Evolutionary conservation across 64 coral and sea anemone species (phyloP), one percentile per base, ranked within the genome.

Genomic region (Montipora efflorescens): DNA sequence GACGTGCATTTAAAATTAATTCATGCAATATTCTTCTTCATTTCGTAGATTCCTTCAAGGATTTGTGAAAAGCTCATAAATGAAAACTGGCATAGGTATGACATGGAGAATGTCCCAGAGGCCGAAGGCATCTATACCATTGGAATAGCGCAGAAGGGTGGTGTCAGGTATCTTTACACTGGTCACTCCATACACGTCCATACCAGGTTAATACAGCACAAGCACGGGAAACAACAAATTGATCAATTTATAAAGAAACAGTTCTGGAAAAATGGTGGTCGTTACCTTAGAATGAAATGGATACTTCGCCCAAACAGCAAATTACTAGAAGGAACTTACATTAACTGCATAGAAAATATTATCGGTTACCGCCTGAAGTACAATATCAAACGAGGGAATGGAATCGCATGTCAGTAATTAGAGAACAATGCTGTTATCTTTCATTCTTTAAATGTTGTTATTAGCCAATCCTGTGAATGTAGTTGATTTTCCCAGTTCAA

Each of bases 81-180:
- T 1, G 46, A 83, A 83, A n/a, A 1, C 13, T 84, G 81, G 81
- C 62, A 14, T 66, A 47, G 28, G 2, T 84, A 66, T 22, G 81
- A 84, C 43, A 36, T 84, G 19, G 0, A 25, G 9, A 11, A 66
- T 45, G 55, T 45, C 2, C 81, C 81, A 18, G 10, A 84, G 64
- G 28, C 23, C 7, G 44, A 84, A 47, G 81, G 81, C 4, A 84
- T 84, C 7, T 84, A 84, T 67, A 18, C 59, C 13, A 84, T 84
- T 44, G 79, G 81, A 57, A 11, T 7, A 57, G 53, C 7, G 7
- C 53, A 57, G 25, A 11, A 59, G 2, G 36, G 6, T 4, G 15
- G 1, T 0, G 44, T 66, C 7, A 7, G 0, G 25, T 77, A 47
- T 13, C 59, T 84, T 7, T 84, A 84, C 59, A 28, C 66, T 25